Base-by-base conservation (phyloP, 2,888 invertebrate genomes). In the Amiota minor region DNA sequence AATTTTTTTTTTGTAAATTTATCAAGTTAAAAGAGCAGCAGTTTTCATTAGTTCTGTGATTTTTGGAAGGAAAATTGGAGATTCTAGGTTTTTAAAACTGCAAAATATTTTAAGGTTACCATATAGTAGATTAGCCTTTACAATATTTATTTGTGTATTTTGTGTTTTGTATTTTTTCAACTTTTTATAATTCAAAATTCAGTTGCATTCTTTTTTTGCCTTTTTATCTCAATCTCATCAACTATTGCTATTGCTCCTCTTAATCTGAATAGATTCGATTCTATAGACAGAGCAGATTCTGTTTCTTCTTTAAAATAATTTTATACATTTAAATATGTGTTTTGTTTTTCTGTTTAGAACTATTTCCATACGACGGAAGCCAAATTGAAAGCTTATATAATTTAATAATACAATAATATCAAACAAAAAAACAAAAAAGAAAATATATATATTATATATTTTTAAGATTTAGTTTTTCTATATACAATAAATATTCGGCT, bases 401-500 rank as follows among this genome's bases (percentile, higher is more conserved):
- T 23, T 23, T 2, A 23, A 23, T 23, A 23, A 23, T 23, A n/a
- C n/a, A 3, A 23, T 23, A 23, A 35, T 35, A 35, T 6, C 2
- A 6, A 35, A 50, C 3, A 56, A 1, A 18, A 59, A 64, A n/a
- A 65, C 16, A 65, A 65, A 65, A 65, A 65, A 65, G 47, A 65
- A 49, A 18, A 1, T 47, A 18, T 47, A 14, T 49, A 11, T 47
- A 10, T 23, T 12, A 8, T 20, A 61, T 23, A 62, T 62, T 14
- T 64, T 18, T 18, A 47, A 65, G n/a, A 9, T 16, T 4, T 65
- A 16, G 1, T 47, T 65, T 14, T 62, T 47, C 2, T 68, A 68
- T 68, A 50, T 68, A 68, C 67, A 68, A 68, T 23, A 68, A 68
- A 68, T 23, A 68, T 68, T 68, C 67, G 67, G 67, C 67, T 50